Base-by-base conservation (phyloP, 2,797 vertebrate species). In the Bovichtus diacanthus region DNA sequence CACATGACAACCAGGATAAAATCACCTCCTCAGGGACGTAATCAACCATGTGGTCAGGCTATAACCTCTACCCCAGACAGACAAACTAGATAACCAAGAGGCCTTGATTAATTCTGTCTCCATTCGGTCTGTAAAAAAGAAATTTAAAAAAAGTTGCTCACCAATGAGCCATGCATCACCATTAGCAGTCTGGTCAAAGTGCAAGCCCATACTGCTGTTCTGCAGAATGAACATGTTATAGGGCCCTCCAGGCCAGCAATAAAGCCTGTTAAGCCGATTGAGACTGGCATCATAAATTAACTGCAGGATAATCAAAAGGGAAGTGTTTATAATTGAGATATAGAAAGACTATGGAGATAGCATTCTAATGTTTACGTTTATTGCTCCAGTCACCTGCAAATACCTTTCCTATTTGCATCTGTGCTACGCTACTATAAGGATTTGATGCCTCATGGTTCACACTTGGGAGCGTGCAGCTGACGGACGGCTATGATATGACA, bases 131-230 rank as follows among this genome's bases (percentile, higher is more conserved):
- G 46, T 23, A 29, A 59, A 60, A 41, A 58, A 47, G 41, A 11
- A 49, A 15, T n/a, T n/a, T 41, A 71, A 29, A 68, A 67, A 62
- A 72, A 68, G 51, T 36, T 74, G 47, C 49, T 58, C 67, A 51
- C 51, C 80, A 82, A 76, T 74, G 74, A 88, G 64, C 67, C 61
- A 71, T 82, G 83, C 70, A 84, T 88, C 79, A 78, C 70, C 49
- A 76, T 88, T 85, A 88, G 82, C 70, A 49, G 61, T 19, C 2
- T 47, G 78, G 84, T 85, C 86, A 88, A 85, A 89, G 89, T 76
- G 80, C 84, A 74, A 71, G 64, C 53, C 70, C 64, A 65, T 58
- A 49, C 62, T 56, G 69, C 74, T 80, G 81, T 72, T 89, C 62
- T 49, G 78, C 78, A 86, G 51, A 89, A 68, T 76, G 58, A 90